Conservation (phyloP, 2,888 invertebrate species). For the Spilosoma lubricipeda region DNA sequence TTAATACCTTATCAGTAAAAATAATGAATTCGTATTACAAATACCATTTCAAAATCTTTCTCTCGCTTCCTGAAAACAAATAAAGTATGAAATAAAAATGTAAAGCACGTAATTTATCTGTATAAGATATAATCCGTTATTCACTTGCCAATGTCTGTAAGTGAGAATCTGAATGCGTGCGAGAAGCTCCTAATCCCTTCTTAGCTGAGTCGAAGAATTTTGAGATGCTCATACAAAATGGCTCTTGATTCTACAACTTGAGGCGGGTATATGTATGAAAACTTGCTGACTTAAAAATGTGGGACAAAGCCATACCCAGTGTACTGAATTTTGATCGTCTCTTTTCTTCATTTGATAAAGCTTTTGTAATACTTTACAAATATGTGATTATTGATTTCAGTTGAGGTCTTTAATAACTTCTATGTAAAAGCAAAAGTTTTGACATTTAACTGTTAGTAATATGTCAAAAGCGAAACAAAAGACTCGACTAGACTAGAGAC, state of each 20-base stretch:
- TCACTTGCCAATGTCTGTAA: constrained; percentile 53
- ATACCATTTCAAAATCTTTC: background rate
- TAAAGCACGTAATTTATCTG: constrained; percentile 26
- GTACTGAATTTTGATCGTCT: background rate
- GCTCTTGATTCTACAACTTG: constrained; percentile 60
- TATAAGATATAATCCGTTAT: constrained; percentile 49
- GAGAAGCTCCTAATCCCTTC: constrained; percentile 74
- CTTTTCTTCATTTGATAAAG: background rate
- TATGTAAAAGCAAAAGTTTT: background rate
- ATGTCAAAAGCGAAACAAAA: no score
- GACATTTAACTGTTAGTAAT: no score
- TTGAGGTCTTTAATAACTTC: background rate
- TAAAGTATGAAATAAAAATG: background rate
- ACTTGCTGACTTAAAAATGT: constrained; percentile 26
- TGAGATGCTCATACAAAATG: constrained; percentile 63
- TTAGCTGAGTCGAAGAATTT: constrained; percentile 75
- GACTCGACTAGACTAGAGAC: no score
- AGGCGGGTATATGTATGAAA: constrained; percentile 31
- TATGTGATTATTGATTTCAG: background rate
- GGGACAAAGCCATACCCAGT: background rate
- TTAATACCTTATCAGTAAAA: no score
- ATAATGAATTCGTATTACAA: no score
- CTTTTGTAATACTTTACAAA: background rate
- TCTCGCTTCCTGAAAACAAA: background rate
- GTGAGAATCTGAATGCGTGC: constrained; percentile 68